These are phyloP conservation scores for Melinaea menophilus DNA, from an alignment of 2,888 invertebrate species.

Conservation along the genomic window DNA sequence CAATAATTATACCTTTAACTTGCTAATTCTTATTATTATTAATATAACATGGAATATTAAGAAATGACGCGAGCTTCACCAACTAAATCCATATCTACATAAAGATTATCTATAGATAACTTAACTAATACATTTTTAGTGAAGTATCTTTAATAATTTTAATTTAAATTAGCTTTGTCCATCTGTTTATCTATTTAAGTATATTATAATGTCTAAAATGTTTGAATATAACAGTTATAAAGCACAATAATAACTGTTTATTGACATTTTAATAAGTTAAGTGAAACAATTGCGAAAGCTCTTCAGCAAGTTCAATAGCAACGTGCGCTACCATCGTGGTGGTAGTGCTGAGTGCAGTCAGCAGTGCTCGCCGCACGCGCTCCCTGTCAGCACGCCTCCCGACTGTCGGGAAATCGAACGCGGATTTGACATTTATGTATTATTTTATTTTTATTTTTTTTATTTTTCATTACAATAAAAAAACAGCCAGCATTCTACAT, in stretches of 20 bases:
- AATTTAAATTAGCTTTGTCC: not conserved
- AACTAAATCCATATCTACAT: too few species aligned
- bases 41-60: not conserved
- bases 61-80: not conserved
- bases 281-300: constrained; percentile 53
- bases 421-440: constrained; percentile 16
- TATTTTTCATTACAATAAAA: not conserved
- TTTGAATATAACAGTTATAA: not conserved
- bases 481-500: not conserved
- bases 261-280: constrained; percentile 29
- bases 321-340: constrained; percentile 44
- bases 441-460: not conserved
- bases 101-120: too few species aligned
- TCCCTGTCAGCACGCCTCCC: constrained; percentile 59
- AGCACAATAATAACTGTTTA: constrained; percentile 34
- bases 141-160: too few species aligned
- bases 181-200: not conserved
- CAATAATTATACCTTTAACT: constrained; percentile 34
- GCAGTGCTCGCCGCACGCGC: constrained; percentile 67
- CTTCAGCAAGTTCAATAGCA: constrained; percentile 71
- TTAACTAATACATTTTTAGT: too few species aligned
- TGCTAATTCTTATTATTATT: constrained; percentile 31
- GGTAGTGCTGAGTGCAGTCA: constrained; percentile 50
- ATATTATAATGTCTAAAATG: not conserved
- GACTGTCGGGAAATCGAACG: constrained; percentile 34